A percentile compares a stretch with the other conserved stretches of the same genome.
These are phyloP conservation scores for Clepsis dumicolana DNA, from an alignment of 2,888 invertebrate genomes.

Conservation along the genomic window DNA sequence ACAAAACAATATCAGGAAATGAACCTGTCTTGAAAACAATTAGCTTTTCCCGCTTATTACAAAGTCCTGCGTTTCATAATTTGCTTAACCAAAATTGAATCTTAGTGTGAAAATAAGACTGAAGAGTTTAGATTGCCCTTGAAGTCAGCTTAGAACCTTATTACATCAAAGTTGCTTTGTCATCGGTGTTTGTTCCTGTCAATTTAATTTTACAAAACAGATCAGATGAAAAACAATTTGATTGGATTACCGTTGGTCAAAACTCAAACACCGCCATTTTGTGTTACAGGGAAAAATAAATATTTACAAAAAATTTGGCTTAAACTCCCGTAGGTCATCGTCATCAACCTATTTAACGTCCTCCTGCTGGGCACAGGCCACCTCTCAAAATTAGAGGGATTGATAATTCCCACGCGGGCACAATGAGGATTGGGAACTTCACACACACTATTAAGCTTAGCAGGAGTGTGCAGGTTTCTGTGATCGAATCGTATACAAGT, in stretches of 20 bases:
- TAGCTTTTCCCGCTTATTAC: neutral
- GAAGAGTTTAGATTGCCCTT: neutral
- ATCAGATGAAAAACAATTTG: conserved; percentile 15
- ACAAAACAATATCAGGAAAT: conserved; percentile 1
- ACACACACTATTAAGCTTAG: no score
- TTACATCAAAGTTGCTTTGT: neutral
- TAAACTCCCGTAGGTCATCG: no score
- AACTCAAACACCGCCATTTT: no score
- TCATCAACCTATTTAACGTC: no score
- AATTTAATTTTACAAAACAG: conserved; percentile 12
- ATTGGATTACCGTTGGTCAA: conserved; percentile 10
- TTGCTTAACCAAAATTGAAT: neutral
- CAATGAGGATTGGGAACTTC: no score
- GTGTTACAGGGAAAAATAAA: no score
- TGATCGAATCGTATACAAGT: no score
- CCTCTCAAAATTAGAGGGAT: no score
- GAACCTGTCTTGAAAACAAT: neutral
- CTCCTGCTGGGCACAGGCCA: no score
- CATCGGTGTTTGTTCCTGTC: conserved; percentile 15
- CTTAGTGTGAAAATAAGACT: neutral
- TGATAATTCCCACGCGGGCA: no score
- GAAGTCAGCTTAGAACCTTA: neutral
- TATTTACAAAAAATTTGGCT: no score
- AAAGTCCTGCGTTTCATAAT: neutral
- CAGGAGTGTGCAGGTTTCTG: no score